A percentile compares a stretch with the other conserved stretches of the same genome.
Conservation (phyloP, 2,113 vertebrate species). For the Nothocercus julius region DNA sequence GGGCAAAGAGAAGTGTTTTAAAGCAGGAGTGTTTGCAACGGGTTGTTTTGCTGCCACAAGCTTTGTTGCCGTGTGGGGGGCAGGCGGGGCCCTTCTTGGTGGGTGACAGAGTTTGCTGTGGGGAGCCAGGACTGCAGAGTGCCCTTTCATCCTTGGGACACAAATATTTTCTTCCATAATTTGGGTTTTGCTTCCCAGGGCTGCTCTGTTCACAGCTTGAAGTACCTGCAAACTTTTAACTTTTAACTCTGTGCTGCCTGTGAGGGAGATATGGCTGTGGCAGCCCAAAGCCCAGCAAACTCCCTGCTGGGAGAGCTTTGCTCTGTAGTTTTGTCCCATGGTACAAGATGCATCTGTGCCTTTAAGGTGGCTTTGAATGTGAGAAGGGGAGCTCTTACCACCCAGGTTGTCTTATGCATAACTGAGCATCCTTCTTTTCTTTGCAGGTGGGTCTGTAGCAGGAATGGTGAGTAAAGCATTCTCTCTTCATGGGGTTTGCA, state of each 20-base stretch:
- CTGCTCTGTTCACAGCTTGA: neutral
- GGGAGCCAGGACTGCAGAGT: neutral
- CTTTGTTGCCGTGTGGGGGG: neutral
- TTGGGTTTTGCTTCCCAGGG: neutral
- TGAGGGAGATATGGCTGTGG: neutral
- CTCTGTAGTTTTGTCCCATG: neutral
- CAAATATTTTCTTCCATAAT: neutral
- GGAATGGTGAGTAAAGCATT: slow-evolving; percentile 77
- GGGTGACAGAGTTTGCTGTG: neutral
- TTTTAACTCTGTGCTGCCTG: neutral
- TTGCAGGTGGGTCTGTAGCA: slow-evolving; percentile 83
- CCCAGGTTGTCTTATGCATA: neutral
- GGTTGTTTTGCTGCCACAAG: neutral
- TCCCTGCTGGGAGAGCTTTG: neutral
- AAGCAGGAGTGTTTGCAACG: neutral
- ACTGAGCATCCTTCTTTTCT: neutral
- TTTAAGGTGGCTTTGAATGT: neutral
- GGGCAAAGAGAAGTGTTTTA: neutral
- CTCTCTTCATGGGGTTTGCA: neutral
- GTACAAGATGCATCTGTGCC: neutral
- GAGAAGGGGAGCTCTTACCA: neutral
- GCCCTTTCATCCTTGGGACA: neutral
- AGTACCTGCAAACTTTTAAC: neutral
- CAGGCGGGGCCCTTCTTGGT: neutral
- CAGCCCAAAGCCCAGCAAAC: neutral